phyloP scores from a whole-genome alignment of 2,113 vertebrate species.

The Pangasianodon gigas region DNA sequence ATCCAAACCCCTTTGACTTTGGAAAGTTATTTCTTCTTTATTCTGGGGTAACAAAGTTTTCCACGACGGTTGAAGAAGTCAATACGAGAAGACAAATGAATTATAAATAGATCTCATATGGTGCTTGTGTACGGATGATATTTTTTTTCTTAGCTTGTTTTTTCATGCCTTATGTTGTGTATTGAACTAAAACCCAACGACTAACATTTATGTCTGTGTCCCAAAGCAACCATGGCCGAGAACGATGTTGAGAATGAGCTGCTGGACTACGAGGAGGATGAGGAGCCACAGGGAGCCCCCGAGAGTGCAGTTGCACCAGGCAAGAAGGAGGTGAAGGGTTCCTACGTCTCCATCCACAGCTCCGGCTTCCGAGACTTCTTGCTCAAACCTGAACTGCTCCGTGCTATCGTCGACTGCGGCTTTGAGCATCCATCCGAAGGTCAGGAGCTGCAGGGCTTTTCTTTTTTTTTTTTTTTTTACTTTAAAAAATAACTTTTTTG shows the following conservation, averaged over 20 bases:
- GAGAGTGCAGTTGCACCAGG: slow-evolving; percentile 70
- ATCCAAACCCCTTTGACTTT: too few relatives aligned
- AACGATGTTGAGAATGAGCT: slow-evolving; percentile 84
- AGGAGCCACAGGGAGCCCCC: slow-evolving; percentile 77
- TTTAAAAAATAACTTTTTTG: too few relatives aligned
- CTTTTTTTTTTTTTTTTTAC: neutral
- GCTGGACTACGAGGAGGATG: slow-evolving; percentile 86
- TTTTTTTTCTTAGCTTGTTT: neutral
- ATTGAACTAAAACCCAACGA: neutral
- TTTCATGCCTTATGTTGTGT: neutral
- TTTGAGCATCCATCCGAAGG: slow-evolving; percentile 90
- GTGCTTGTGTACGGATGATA: neutral
- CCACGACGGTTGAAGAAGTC: neutral
- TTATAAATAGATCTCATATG: neutral
- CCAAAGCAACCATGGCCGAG: slow-evolving; percentile 75
- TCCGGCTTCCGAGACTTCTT: slow-evolving; percentile 88
- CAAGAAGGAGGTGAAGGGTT: slow-evolving; percentile 86
- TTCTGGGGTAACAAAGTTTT: too few relatives aligned
- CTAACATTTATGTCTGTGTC: neutral
- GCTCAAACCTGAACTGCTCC: slow-evolving; percentile 84
- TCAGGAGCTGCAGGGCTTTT: slow-evolving; percentile 41
- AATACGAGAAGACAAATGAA: neutral
- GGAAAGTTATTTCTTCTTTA: too few relatives aligned
- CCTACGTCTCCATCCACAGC: slow-evolving; percentile 88
- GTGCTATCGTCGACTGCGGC: slow-evolving; percentile 86